Base-by-base conservation (phyloP, 1,140 invertebrate genomes). In the Trinorchestia longiramus region DNA sequence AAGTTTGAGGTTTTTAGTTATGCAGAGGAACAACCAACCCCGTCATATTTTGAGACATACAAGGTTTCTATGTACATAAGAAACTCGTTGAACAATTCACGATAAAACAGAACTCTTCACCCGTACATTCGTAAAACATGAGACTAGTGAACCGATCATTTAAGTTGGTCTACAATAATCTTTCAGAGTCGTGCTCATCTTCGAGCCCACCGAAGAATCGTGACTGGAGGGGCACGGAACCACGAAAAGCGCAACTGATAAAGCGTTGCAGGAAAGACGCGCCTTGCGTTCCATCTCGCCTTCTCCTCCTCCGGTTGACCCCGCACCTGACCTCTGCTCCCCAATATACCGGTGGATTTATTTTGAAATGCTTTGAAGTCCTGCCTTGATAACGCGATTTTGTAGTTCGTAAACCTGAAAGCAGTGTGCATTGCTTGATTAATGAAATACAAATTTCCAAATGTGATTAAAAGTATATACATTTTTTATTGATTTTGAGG, bases 241-340 rank as follows among this genome's bases (percentile, higher is more conserved):
- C 41, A 91, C 88, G 88, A 42, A 42, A 42, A 43, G 88, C 88
- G 88, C 88, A 91, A 91, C 88, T 41, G 88, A 91, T 91, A 91
- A 91, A 91, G 43, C 41, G 41, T 23, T 44, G 41, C 43, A 41
- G 88, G 88, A 91, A 43, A 91, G 88, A 91, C 88, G 19, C 41
- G 19, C 88, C 42, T 91, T 91, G 41, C 88, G 88, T 36, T 91
- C 88, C 36, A 28, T 77, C 62, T 77, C 62, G 8, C 62, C 11
- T 36, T 77, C 62, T 77, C 28, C 62, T 77, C 62, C 62, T 77
- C 11, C 62, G 28, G 62, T 3, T 77, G 62, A 77, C 62, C 62
- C 62, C 28, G 11, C 62, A 36, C 62, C 1, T 77, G 62, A 77
- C 62, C 62, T 77, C 62, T 77, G 62, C 15, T 77, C 62, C 62